phyloP scores from a whole-genome alignment of 2,113 vertebrate species.

The Nematolebias whitei region DNA sequence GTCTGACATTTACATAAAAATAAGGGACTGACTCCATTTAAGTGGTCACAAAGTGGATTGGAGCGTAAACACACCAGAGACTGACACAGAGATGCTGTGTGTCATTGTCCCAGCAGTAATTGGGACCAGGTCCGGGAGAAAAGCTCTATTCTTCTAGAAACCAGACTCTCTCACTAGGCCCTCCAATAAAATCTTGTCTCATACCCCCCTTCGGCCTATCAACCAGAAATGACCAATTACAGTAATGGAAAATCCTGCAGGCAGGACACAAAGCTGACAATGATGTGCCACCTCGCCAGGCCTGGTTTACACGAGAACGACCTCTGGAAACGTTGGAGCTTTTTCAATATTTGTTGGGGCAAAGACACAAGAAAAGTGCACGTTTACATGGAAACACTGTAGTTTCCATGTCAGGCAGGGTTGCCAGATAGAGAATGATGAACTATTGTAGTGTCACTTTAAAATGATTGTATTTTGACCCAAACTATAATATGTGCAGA shows the following conservation, averaged over 20 bases:
- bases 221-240: constrained; percentile 74
- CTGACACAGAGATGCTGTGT: too few species aligned
- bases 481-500: too few species aligned
- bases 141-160: constrained; percentile 42
- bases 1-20: constrained; percentile 70
- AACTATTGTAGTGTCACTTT: too few species aligned
- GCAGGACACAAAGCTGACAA: constrained; percentile 54
- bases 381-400: too few species aligned
- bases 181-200: constrained; percentile 50
- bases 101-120: constrained; percentile 67
- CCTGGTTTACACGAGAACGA: constrained; percentile 63
- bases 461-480: too few species aligned
- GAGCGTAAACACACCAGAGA: constrained; percentile 65
- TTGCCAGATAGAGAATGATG: too few species aligned
- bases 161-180: constrained; percentile 42
- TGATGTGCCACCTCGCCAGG: constrained; percentile 58
- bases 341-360: too few species aligned
- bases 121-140: constrained; percentile 52
- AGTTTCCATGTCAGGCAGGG: too few species aligned
- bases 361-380: too few species aligned
- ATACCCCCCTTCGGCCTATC: constrained; percentile 45
- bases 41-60: constrained; percentile 65
- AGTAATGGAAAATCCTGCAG: constrained; percentile 56
- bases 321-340: too few species aligned
- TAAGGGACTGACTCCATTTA: constrained; percentile 71